Evolutionary conservation across 2,113 vertebrate species (phyloP).

Genomic region (Oreochromis aureus): DNA sequence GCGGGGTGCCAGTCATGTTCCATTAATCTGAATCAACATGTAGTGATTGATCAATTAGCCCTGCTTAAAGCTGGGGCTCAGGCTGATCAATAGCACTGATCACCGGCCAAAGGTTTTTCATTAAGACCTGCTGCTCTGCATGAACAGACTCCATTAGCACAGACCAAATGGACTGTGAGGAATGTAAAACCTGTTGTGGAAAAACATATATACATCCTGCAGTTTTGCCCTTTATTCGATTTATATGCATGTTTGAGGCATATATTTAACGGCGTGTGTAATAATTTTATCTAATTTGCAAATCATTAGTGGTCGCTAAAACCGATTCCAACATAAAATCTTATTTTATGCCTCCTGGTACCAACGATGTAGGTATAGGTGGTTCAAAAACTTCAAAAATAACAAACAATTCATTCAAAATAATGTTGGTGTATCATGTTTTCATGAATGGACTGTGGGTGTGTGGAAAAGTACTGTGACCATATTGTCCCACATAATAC

Average conservation of each 20-base stretch:
- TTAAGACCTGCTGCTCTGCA: conserved; percentile 63
- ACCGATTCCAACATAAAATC: not conserved
- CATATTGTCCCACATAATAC: not conserved
- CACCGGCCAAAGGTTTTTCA: conserved; percentile 63
- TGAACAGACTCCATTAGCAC: conserved; percentile 61
- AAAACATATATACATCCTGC: not conserved
- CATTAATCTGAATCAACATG: conserved; percentile 60
- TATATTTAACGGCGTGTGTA: accelerated
- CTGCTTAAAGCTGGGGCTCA: conserved; percentile 54
- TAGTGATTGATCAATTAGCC: conserved; percentile 72
- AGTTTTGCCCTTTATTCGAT: not conserved
- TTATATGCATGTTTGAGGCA: accelerated
- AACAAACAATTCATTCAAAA: not conserved
- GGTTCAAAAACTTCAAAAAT: not conserved
- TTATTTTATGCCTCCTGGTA: not conserved
- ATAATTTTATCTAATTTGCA: not conserved
- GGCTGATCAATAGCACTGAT: conserved; percentile 68
- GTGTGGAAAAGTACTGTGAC: not conserved
- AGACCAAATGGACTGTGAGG: conserved; percentile 36
- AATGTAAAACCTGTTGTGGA: conserved; percentile 5
- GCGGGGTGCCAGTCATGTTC: conserved; percentile 29
- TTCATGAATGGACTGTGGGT: not conserved
- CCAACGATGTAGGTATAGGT: not conserved
- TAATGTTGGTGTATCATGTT: not conserved
- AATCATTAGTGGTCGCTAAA: not conserved